phyloP scores from a whole-genome alignment of 2,888 invertebrate genomes.

The Campaea margaritaria region DNA sequence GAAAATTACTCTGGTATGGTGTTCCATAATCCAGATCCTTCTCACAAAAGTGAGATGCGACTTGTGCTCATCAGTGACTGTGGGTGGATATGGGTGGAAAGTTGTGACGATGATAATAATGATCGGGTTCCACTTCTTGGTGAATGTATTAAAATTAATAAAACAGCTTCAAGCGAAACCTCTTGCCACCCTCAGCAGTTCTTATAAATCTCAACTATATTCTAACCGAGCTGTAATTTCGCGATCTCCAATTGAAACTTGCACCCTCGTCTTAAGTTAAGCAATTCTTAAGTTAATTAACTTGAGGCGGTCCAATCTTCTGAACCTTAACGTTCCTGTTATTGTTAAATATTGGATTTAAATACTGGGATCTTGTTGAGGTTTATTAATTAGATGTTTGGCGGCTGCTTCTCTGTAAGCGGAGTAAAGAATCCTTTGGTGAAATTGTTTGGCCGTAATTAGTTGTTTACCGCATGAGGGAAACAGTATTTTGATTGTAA shows the following conservation, averaged over 20 bases:
- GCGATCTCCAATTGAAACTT: conserved; percentile 43
- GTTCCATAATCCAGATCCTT: no score
- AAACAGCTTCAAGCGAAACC: conserved; percentile 19
- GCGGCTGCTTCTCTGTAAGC: conserved; percentile 35
- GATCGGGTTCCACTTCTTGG: no score
- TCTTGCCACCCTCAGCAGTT: conserved; percentile 14
- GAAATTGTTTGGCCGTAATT: conserved; percentile 26
- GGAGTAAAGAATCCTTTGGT: conserved; percentile 9
- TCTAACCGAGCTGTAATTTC: conserved; percentile 19
- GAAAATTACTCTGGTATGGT: no score
- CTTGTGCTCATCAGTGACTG: no score
- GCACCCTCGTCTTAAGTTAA: conserved; percentile 32
- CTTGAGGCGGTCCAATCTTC: conserved; percentile 43
- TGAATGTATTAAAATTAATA: not conserved
- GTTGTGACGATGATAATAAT: no score
- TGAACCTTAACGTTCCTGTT: conserved; percentile 27
- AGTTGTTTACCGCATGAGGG: conserved; percentile 4
- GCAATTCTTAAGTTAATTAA: conserved; percentile 60
- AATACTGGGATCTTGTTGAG: conserved; percentile 46
- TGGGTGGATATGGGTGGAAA: no score
- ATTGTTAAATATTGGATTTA: conserved; percentile 34
- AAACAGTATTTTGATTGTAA: not conserved
- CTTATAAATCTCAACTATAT: conserved; percentile 17
- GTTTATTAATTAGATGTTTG: conserved; percentile 57
- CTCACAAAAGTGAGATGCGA: no score